These are phyloP conservation scores for Drosophila setifemur DNA, from an alignment of 1,140 invertebrate species.

Conservation along the genomic window DNA sequence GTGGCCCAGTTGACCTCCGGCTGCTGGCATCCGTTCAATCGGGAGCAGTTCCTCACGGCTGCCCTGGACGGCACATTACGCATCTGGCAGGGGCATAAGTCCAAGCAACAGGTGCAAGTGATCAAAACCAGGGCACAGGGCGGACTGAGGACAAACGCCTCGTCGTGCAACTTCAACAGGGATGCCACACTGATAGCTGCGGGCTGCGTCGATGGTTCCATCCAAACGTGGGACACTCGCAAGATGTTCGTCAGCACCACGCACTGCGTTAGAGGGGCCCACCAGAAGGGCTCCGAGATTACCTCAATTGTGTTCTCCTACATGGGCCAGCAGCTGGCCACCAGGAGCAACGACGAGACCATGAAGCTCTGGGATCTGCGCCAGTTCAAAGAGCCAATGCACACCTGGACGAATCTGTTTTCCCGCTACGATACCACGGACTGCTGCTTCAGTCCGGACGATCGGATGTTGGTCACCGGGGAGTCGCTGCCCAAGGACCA, in stretches of 20 bases:
- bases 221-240: conserved; percentile 98
- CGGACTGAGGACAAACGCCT: conserved; percentile 95
- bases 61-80: conserved; percentile 96
- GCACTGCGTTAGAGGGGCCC: conserved; percentile 90
- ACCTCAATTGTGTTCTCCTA: conserved; percentile 95
- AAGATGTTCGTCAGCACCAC: conserved; percentile 92
- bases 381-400: conserved; percentile 90
- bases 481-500: conserved; percentile 90
- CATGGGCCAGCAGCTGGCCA: conserved; percentile 89
- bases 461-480: conserved; percentile 94
- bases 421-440: conserved; percentile 96
- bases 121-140: conserved; percentile 95
- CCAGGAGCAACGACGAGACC: conserved; percentile 95
- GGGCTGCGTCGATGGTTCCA: conserved; percentile 97
- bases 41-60: conserved; percentile 97
- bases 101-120: conserved; percentile 89
- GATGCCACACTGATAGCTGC: conserved; percentile 95
- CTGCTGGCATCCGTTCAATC: conserved; percentile 95
- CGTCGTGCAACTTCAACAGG: conserved; percentile 91
- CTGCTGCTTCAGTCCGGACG: conserved; percentile 92
- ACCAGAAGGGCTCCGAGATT: conserved; percentile 91
- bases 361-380: conserved; percentile 97
- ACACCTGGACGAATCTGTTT: conserved; percentile 88
- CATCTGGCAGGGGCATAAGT: conserved; percentile 93
- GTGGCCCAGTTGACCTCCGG: conserved; percentile 95